Percentiles rank a stretch among this genome's conserved stretches.
Conservation (phyloP, 2,797 vertebrate genomes). For the Rhinichthys osculus region DNA sequence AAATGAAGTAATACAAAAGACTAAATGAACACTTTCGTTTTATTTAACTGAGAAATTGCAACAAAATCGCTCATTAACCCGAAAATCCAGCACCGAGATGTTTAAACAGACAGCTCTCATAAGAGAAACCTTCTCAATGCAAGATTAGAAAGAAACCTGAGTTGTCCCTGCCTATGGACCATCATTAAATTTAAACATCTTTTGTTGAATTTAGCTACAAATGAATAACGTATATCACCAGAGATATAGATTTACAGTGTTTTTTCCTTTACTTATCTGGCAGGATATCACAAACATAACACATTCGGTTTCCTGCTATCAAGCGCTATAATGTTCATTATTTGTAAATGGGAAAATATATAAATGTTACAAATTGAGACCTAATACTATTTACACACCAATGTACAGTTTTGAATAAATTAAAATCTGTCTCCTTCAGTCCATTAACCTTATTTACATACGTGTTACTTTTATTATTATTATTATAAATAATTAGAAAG, state of each 20-base stretch:
- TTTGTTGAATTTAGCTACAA: constrained; percentile 57
- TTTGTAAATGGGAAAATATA: constrained; percentile 80
- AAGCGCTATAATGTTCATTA: constrained; percentile 77
- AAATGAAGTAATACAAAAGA: constrained; percentile 14
- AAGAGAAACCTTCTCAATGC: constrained; percentile 68
- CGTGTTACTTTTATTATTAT: constrained; percentile 68
- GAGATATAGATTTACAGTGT: constrained; percentile 60
- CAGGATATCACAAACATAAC: constrained; percentile 74
- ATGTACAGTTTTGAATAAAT: constrained; percentile 89
- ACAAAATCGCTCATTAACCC: constrained; percentile 72
- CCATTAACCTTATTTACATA: constrained; percentile 88
- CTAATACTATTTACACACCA: constrained; percentile 87
- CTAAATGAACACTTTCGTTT: constrained; percentile 66
- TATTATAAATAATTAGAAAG: constrained; percentile 86
- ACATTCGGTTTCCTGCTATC: constrained; percentile 73
- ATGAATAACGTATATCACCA: constrained; percentile 57
- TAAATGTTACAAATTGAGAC: constrained; percentile 84
- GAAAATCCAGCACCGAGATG: constrained; percentile 73
- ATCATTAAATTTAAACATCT: constrained; percentile 47
- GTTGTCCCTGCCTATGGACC: constrained; percentile 76
- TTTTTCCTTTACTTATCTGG: constrained; percentile 72
- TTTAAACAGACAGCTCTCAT: constrained; percentile 60
- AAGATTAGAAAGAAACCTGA: constrained; percentile 84
- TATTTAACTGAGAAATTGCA: constrained; percentile 82
- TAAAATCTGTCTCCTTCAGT: constrained; percentile 85